Evolutionary conservation across 2,113 vertebrate species (phyloP).

Genomic region (Aptenodytes patagonicus): DNA sequence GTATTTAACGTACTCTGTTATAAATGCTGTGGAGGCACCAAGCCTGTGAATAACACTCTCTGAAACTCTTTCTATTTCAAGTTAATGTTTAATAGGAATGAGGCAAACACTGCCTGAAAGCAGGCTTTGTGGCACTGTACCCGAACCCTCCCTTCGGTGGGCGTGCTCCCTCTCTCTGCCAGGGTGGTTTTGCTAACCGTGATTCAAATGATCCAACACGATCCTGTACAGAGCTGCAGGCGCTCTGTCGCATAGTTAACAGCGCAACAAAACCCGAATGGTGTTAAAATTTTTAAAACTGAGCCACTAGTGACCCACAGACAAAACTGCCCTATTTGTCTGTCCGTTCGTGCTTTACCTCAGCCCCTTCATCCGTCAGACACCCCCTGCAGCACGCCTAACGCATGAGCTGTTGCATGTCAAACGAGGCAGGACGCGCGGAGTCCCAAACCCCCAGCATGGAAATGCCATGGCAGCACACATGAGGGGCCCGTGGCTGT

Average conservation of each 20-base stretch:
- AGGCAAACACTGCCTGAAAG: background rate
- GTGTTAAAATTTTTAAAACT: background rate
- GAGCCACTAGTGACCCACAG: background rate
- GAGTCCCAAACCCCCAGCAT: fast-evolving
- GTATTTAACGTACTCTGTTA: background rate
- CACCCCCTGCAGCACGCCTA: fast-evolving
- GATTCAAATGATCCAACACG: background rate
- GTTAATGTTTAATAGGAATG: background rate
- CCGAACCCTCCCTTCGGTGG: background rate
- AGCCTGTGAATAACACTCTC: background rate
- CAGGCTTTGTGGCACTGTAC: background rate
- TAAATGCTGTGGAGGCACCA: background rate
- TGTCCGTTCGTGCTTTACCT: background rate
- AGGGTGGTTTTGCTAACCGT: background rate
- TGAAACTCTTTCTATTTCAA: background rate
- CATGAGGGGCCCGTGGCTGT: background rate
- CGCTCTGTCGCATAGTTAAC: fast-evolving
- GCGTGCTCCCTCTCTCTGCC: background rate
- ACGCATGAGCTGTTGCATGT: fast-evolving
- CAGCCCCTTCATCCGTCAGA: background rate
- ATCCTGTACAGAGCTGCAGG: background rate
- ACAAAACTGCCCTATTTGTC: background rate
- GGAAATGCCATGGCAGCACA: background rate
- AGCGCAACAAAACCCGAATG: background rate
- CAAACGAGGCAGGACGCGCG: fast-evolving